A percentile compares a stretch with the other conserved stretches of the same genome.
phyloP scores from a whole-genome alignment of 2,113 vertebrate genomes.

The Ophiodon elongatus region DNA sequence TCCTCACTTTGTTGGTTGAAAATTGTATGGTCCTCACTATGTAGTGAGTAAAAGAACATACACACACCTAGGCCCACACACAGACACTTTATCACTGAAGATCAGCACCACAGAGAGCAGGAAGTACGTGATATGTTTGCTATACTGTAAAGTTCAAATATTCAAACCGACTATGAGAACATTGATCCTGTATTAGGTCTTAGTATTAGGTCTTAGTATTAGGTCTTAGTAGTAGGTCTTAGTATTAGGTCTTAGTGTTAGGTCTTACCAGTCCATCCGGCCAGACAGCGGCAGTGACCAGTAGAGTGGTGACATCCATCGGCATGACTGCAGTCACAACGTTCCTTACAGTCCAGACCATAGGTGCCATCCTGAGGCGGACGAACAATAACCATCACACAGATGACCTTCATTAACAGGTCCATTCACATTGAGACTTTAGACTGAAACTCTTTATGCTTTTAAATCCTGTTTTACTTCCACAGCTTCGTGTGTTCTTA shows the following conservation, averaged over 20 bases:
- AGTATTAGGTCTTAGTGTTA: too few species aligned
- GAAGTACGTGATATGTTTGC: neutral
- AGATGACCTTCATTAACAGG: neutral
- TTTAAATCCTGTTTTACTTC: constrained; percentile 5
- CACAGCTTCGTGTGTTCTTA: neutral
- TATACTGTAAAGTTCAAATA: neutral
- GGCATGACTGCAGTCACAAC: constrained; percentile 96
- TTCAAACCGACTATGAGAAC: neutral
- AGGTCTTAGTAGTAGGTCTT: too few species aligned
- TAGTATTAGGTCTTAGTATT: too few species aligned
- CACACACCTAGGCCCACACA: neutral
- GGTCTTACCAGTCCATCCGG: constrained; percentile 94
- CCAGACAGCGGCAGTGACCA: constrained; percentile 94
- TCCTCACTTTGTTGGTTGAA: neutral
- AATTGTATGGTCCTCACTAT: neutral
- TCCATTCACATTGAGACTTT: neutral
- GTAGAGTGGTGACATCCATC: constrained; percentile 94
- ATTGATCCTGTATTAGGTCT: neutral
- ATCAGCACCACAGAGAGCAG: neutral
- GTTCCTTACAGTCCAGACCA: constrained; percentile 92
- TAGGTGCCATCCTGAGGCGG: constrained; percentile 91
- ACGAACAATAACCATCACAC: neutral
- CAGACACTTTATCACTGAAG: neutral
- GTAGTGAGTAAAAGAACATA: neutral
- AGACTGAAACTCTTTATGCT: neutral